These are phyloP conservation scores for Sebastes paucispinis DNA, from an alignment of 2,797 vertebrate species.

Conservation along the genomic window DNA sequence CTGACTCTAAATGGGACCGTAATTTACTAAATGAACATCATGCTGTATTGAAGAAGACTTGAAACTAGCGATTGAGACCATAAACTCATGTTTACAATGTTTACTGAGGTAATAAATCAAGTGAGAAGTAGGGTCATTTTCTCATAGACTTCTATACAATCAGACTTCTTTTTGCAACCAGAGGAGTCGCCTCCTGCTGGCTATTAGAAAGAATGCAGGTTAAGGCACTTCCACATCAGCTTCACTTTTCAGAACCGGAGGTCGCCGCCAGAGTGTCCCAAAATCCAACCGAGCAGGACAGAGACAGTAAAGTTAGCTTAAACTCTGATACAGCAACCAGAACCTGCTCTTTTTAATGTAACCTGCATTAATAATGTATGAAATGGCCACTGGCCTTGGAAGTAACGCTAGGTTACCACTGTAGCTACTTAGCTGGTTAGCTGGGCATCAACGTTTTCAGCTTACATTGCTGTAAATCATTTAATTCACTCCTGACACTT, in stretches of 20 bases:
- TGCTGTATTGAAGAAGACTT: too few species aligned
- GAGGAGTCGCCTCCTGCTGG: neutral
- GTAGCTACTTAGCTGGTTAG: neutral
- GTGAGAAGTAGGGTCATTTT: fast-evolving
- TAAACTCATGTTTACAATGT: neutral
- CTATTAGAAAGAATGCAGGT: neutral
- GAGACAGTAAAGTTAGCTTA: neutral
- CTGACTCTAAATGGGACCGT: fast-evolving
- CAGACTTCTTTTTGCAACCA: neutral
- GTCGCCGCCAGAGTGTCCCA: fast-evolving
- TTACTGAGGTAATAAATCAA: neutral
- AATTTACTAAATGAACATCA: too few species aligned
- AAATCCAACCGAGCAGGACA: too few species aligned
- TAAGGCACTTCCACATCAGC: fast-evolving
- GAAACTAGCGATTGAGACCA: too few species aligned
- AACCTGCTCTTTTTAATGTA: neutral
- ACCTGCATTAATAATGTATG: neutral
- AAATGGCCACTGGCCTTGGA: neutral
- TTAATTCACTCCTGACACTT: neutral
- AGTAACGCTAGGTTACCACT: neutral
- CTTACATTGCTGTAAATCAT: neutral
- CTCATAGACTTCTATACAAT: neutral
- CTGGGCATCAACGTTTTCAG: neutral
- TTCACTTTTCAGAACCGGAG: too few species aligned
- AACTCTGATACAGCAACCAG: fast-evolving